phyloP scores from a whole-genome alignment of 2,888 invertebrate genomes.

The Limnephilus lunatus region DNA sequence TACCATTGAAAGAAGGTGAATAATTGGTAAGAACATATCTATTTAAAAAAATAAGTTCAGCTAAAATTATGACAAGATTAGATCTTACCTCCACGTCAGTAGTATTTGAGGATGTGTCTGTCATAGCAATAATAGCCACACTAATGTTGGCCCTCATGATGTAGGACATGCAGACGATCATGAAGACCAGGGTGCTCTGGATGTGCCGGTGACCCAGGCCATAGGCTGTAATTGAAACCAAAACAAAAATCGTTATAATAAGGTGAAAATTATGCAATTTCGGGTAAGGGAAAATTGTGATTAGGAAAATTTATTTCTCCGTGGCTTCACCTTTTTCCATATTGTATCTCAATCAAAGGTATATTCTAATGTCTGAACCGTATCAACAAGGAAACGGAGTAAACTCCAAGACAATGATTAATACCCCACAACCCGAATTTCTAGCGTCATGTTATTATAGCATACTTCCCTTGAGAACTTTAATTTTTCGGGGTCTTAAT shows the following conservation, averaged over 20 bases:
- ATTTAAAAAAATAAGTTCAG: not conserved
- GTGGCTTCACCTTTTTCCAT: too few relatives aligned
- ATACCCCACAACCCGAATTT: too few relatives aligned
- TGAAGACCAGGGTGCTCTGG: constrained; percentile 77
- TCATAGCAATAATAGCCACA: constrained; percentile 77
- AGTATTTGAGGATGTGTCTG: constrained; percentile 69
- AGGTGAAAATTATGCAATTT: not conserved
- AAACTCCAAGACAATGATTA: not conserved
- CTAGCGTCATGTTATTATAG: too few relatives aligned
- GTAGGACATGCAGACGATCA: constrained; percentile 75
- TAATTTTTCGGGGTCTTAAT: too few relatives aligned
- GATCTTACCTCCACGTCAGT: constrained; percentile 73
- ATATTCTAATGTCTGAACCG: not conserved
- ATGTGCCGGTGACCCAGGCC: constrained; percentile 76
- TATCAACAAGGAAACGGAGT: not conserved
- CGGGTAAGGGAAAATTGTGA: not conserved
- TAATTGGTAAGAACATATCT: too few relatives aligned
- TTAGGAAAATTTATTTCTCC: not conserved
- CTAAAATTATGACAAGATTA: not conserved
- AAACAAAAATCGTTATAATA: not conserved
- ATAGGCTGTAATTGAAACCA: constrained; percentile 64
- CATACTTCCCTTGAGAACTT: too few relatives aligned
- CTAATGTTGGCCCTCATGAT: constrained; percentile 77
- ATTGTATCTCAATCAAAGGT: too few relatives aligned
- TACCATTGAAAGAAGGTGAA: too few relatives aligned